Conservation (phyloP, 2,888 invertebrate genomes). For the Temnothorax unifasciatus region DNA sequence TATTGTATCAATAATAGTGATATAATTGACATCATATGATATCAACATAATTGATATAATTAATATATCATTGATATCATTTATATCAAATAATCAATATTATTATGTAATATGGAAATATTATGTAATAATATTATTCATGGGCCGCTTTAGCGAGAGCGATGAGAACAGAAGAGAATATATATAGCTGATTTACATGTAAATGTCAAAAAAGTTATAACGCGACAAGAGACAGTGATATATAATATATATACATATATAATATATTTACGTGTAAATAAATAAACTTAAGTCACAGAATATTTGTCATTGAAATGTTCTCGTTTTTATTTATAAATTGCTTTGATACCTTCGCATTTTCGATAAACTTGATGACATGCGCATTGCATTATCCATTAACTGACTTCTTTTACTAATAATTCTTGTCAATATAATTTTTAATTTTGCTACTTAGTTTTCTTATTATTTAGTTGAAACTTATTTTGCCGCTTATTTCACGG, state of each 20-base stretch:
- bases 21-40: slow-evolving; percentile 3
- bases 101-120: not conserved
- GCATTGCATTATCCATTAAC: not conserved
- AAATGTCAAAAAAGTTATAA: slow-evolving; percentile 83
- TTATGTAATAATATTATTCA: not conserved
- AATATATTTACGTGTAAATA: slow-evolving; percentile 86
- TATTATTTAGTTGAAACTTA: not conserved
- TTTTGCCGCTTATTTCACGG: not conserved
- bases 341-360: not conserved
- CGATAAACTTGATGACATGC: not conserved
- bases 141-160: slow-evolving; percentile 13
- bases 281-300: slow-evolving; percentile 80
- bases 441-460: not conserved
- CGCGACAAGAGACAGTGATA: slow-evolving; percentile 82
- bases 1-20: slow-evolving; percentile 13
- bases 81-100: slow-evolving; percentile 1
- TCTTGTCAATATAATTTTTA: not conserved
- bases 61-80: not conserved
- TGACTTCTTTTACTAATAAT: slow-evolving; percentile 8
- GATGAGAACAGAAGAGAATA: slow-evolving; percentile 47
- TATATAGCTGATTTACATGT: slow-evolving; percentile 79
- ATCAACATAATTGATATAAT: not conserved
- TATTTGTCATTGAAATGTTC: not conserved
- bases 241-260: slow-evolving; percentile 77
- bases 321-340: slow-evolving; percentile 22